phyloP scores from a whole-genome alignment of 2,888 invertebrate species.

The Apamea monoglypha region DNA sequence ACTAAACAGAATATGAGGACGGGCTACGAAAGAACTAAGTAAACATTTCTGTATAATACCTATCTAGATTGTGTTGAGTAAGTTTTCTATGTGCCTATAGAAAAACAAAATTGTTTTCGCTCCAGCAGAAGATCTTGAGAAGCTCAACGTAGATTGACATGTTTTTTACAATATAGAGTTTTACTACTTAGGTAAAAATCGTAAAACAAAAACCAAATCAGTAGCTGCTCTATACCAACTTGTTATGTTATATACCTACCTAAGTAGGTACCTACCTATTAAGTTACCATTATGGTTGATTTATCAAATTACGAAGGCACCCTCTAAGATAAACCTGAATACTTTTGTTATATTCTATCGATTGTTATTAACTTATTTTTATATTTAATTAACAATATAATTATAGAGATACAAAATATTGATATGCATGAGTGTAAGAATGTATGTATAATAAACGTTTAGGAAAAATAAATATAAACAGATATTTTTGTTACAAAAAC shows the following conservation, averaged over 20 bases:
- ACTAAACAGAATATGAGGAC: not conserved
- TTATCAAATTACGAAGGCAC: conserved; percentile 14
- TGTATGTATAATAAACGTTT: conserved; percentile 55
- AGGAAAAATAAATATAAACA: conserved; percentile 30
- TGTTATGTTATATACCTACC: not conserved
- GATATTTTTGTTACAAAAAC: conserved; percentile 15
- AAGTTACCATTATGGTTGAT: conserved; percentile 7
- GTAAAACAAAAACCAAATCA: not conserved
- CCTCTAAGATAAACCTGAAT: conserved; percentile 26
- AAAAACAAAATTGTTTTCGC: not conserved
- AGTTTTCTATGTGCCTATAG: not conserved
- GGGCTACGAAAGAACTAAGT: not conserved
- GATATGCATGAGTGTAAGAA: conserved; percentile 19
- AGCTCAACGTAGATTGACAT: not conserved
- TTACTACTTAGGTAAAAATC: not conserved
- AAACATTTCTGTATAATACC: not conserved
- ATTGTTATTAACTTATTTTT: conserved; percentile 63
- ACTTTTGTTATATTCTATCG: conserved; percentile 41
- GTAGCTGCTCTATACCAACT: not conserved
- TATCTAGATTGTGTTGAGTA: not conserved
- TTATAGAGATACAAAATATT: conserved; percentile 25
- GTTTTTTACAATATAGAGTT: not conserved
- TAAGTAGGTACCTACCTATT: not conserved
- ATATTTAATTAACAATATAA: conserved; percentile 56
- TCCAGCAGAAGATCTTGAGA: not conserved